Evolutionary conservation across 2,113 vertebrate genomes (phyloP).

Genomic region (Columba livia): DNA sequence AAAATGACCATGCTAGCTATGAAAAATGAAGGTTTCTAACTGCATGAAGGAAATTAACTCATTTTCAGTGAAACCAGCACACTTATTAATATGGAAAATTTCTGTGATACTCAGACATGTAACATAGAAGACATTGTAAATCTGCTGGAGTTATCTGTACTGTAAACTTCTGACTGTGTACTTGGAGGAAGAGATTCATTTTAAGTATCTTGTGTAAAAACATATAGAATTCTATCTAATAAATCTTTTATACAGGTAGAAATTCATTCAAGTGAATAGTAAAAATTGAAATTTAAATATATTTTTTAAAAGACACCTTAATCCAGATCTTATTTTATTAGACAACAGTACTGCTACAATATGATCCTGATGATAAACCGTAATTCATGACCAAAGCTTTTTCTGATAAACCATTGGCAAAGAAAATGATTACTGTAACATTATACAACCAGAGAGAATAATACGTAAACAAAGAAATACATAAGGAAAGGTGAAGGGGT

Average conservation of each 20-base stretch:
- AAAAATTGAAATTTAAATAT: background rate
- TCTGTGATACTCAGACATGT: background rate
- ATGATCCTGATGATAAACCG: background rate
- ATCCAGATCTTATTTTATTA: background rate
- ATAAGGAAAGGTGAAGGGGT: background rate
- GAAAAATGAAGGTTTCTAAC: too few relatives aligned
- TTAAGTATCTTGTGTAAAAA: background rate
- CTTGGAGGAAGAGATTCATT: background rate
- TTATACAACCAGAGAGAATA: background rate
- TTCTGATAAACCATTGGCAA: background rate
- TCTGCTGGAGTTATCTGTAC: background rate
- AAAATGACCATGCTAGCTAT: too few relatives aligned
- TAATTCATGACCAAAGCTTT: background rate
- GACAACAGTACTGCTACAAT: background rate
- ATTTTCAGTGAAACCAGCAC: too few relatives aligned
- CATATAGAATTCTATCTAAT: background rate
- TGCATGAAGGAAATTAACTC: too few relatives aligned
- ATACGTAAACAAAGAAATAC: background rate
- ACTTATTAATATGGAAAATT: background rate
- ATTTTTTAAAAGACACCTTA: background rate
- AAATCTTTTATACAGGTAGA: background rate
- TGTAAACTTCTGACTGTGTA: background rate
- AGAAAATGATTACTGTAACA: background rate
- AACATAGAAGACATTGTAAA: background rate
- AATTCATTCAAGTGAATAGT: background rate